These are phyloP conservation scores for Eolophus roseicapilla DNA, from an alignment of 2,113 vertebrate species.

Conservation along the genomic window DNA sequence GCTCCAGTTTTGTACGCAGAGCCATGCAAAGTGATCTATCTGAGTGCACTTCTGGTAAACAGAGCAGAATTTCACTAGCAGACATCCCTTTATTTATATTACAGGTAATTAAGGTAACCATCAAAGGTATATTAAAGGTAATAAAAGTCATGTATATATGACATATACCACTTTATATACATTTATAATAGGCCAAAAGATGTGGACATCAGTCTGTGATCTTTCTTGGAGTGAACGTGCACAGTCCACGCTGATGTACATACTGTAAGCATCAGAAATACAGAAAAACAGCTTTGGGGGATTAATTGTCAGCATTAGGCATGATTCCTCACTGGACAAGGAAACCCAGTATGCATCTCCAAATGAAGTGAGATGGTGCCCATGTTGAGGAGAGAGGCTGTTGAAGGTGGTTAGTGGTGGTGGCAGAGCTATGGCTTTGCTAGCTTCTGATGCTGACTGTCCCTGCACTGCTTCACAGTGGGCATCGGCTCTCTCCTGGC, in stretches of 20 bases:
- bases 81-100: not conserved
- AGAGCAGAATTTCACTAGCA: not conserved
- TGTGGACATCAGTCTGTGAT: rapidly evolving
- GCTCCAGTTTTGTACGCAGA: not conserved
- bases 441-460: rapidly evolving
- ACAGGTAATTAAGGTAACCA: not conserved
- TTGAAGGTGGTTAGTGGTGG: rapidly evolving
- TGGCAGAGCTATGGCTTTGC: rapidly evolving
- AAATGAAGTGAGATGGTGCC: rapidly evolving
- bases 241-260: rapidly evolving
- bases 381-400: not conserved
- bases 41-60: not conserved
- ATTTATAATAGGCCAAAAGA: not conserved
- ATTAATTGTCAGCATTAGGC: not conserved
- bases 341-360: not conserved
- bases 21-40: not conserved
- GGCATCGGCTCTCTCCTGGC: not conserved
- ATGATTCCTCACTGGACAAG: not conserved
- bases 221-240: rapidly evolving
- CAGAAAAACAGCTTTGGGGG: rapidly evolving
- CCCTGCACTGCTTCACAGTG: rapidly evolving
- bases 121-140: not conserved
- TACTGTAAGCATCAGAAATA: not conserved
- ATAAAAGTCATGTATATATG: not conserved
- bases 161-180: not conserved